Evolutionary conservation across 2,888 invertebrate genomes (phyloP), one percentile per base, ranked within the genome.

Genomic region (Brenthis daphne): DNA sequence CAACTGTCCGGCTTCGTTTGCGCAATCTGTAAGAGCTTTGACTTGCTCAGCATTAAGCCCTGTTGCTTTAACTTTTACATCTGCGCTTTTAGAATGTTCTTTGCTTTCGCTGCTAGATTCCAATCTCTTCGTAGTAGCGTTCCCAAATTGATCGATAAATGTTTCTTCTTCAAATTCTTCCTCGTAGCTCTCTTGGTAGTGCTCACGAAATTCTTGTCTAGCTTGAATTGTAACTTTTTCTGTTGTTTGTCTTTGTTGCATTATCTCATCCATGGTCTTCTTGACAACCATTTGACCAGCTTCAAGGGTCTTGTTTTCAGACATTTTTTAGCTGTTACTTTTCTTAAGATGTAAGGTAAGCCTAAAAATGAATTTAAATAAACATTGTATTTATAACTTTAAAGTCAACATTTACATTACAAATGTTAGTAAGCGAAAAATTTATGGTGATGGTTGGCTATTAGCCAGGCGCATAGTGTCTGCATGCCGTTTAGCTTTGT

Each of bases 111-210:
- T 90, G 78, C 93, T 93, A 1, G 92, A 88, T 72, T 93, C 93
- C 8, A 87, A 80, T 63, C 91, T 84, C 37, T 91, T 92, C 8
- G 93, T 92, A 6, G 92, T 91, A 65, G 82, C 86, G 69, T 93
- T 93, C 69, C 93, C 93, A 53, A 77, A 82, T 71, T 92, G 80
- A 75, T 93, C 93, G 24, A 83, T 93, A 70, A 88, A 89, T 16
- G 92, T 93, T 76, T 93, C 92, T 65, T 93, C 93, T 72, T 93
- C 88, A 57, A 91, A 92, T 71, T 92, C 93, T 73, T 93, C 93
- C 69, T 93, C 93, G 73, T 92, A 93, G 75, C 92, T 92, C 74
- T 92, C 89, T 70, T 89, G 84, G 76, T 85, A 93, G 3, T 85
- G 85, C 78, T 93, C 93, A 13, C 89, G 85, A 79, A 93, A 93